phyloP scores from a whole-genome alignment of 1,140 invertebrate species.

The Eurosta solidaginis region DNA sequence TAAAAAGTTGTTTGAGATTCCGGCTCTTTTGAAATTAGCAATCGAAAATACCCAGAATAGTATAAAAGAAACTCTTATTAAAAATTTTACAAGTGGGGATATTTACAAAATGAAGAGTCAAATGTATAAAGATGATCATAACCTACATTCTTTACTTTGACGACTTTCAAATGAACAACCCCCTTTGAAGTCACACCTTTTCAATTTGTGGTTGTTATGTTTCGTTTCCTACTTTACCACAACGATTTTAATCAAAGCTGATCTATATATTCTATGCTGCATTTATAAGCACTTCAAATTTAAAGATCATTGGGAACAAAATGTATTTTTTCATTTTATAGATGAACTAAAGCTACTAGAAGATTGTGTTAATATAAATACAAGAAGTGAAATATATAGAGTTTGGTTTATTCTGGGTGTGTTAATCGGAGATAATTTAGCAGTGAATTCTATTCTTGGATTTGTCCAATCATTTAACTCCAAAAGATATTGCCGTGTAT shows the following conservation, averaged over 20 bases:
- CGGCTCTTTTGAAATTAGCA: not conserved
- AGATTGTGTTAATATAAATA: no score
- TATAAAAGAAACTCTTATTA: not conserved
- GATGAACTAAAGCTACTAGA: not conserved
- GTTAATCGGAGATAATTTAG: no score
- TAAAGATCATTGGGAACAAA: not conserved
- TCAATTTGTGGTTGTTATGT: constrained; percentile 14
- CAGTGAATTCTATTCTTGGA: constrained; percentile 40
- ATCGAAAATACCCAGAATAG: constrained; percentile 6
- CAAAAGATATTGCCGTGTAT: constrained; percentile 46
- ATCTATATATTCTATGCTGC: constrained; percentile 12
- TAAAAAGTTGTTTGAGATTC: not conserved
- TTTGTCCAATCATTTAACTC: constrained; percentile 44
- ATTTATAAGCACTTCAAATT: not conserved
- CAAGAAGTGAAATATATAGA: no score
- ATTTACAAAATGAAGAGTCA: not conserved
- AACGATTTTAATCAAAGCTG: not conserved
- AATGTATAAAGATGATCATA: not conserved
- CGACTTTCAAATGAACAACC: constrained; percentile 22
- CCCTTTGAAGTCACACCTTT: constrained; percentile 3
- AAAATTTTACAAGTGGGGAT: constrained; percentile 16
- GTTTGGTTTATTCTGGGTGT: no score
- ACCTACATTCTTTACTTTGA: constrained; percentile 24
- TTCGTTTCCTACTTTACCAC: constrained; percentile 8
- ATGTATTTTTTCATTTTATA: not conserved